These are phyloP conservation scores for Hexactinellida sp. DNA, from an alignment of 37 sponge, comb jelly and placozoan species.

Conservation along the genomic window DNA sequence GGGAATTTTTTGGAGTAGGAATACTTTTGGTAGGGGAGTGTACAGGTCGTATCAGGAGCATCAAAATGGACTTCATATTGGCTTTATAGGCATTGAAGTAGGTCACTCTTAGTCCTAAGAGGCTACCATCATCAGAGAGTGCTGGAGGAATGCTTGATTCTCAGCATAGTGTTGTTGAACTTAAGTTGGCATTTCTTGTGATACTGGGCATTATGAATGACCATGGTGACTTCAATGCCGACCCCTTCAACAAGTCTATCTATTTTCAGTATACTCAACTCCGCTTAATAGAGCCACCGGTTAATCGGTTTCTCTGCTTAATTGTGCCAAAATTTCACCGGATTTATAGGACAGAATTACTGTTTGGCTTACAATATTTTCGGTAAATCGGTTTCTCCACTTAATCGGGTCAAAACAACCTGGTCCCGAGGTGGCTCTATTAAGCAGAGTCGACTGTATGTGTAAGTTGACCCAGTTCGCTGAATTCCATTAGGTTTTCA, in stretches of 20 bases:
- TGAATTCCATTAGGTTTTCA: not conserved
- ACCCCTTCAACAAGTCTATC: not conserved
- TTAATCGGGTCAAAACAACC: no score
- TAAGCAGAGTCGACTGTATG: no score
- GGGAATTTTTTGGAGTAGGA: no score
- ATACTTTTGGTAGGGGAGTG: no score
- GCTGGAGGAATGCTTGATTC: not conserved
- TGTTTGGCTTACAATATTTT: no score
- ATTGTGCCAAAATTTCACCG: no score
- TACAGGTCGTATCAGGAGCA: not conserved
- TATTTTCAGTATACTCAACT: no score
- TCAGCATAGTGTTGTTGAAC: not conserved
- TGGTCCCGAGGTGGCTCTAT: no score
- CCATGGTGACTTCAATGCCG: not conserved
- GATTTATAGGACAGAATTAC: no score
- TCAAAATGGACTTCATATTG: constrained; percentile 1
- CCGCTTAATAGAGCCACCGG: no score
- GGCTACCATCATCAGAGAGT: constrained; percentile 19
- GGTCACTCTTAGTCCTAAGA: constrained; percentile 32
- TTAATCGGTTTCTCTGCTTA: no score
- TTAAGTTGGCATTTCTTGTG: not conserved
- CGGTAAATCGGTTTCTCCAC: no score
- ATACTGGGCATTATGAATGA: not conserved
- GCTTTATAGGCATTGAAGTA: not conserved
- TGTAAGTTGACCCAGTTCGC: not conserved